Evolutionary conservation across 2,888 invertebrate species (phyloP), one percentile per base, ranked within the genome.

Genomic region (Petrolisthes cinctipes): DNA sequence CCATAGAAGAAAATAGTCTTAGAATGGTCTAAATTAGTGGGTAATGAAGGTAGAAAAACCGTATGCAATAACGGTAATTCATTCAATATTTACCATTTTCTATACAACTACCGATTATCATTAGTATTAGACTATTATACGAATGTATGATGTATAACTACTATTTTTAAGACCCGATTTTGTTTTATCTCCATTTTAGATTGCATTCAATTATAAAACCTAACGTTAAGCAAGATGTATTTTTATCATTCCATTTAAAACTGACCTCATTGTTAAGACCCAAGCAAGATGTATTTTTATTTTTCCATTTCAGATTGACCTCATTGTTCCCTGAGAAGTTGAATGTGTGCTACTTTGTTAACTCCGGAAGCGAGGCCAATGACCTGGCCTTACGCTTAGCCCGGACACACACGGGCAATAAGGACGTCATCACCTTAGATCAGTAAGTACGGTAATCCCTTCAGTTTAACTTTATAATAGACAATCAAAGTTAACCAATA

Each of bases 311-410:
- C 90, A 90, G 90, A 80, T 23, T 90, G 82, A 82, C 86, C 4
- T 76, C 86, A 20, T 73, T 82, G 51, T 89, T 90, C 80, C 88
- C 90, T 7, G 20, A 61, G 37, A 71, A 85, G 20, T 79, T 90
- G 61, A 82, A 78, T 56, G 89, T 90, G 54, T 88, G 88, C 92
- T 99, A 96, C 94, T 96, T 99, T 92, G 98, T 98, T 86, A 99
- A 99, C 93, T 99, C 99, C 0, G 99, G 99, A 11, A 99, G 99
- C 6, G 99, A 99, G 94, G 99, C 99, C 9, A 99, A 99, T 93
- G 99, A 99, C 94, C 94, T 99, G 91, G 99, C 99, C 0, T 93
- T 99, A 73, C 95, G 99, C 89, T 94, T 99, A 90, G 98, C 99
- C 0, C 94, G 96, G 90, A 95, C 97, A 85, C 96, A 98, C 93